A percentile compares a stretch with the other conserved stretches of the same genome.
Evolutionary conservation across 2,797 vertebrate species (phyloP).

Genomic region (Acanthornis magna): DNA sequence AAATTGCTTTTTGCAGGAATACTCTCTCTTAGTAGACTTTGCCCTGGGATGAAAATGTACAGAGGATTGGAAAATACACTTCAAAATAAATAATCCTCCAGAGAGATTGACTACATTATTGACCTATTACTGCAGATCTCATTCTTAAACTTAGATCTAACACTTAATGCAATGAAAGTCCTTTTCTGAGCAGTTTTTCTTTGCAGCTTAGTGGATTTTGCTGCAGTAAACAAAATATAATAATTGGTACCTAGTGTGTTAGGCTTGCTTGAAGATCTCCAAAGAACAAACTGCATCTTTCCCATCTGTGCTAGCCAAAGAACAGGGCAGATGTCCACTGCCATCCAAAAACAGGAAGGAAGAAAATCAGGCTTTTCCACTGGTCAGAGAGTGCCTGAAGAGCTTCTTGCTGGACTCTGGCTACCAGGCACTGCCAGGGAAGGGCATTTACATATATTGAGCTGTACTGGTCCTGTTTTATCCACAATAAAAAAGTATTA

Average conservation of each 20-base stretch:
- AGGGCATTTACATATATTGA: background rate
- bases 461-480: background rate
- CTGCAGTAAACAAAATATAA: background rate
- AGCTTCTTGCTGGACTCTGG: background rate
- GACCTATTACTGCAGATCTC: background rate
- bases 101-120: background rate
- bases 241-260: background rate
- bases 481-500: background rate
- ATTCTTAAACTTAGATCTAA: background rate
- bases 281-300: background rate
- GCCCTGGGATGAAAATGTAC: background rate
- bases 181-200: background rate
- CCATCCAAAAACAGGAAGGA: background rate
- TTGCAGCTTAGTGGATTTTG: background rate
- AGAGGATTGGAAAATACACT: slow-evolving; percentile 1
- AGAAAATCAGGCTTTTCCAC: background rate
- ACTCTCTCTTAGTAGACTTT: slow-evolving; percentile 22
- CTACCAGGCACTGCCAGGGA: background rate
- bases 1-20: slow-evolving; percentile 58
- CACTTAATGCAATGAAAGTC: background rate
- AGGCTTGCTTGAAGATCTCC: background rate
- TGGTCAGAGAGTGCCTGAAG: background rate
- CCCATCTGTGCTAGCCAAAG: background rate
- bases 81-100: background rate
- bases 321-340: background rate